phyloP scores from a whole-genome alignment of 2,797 vertebrate genomes.

The Nyctalus aviator region DNA sequence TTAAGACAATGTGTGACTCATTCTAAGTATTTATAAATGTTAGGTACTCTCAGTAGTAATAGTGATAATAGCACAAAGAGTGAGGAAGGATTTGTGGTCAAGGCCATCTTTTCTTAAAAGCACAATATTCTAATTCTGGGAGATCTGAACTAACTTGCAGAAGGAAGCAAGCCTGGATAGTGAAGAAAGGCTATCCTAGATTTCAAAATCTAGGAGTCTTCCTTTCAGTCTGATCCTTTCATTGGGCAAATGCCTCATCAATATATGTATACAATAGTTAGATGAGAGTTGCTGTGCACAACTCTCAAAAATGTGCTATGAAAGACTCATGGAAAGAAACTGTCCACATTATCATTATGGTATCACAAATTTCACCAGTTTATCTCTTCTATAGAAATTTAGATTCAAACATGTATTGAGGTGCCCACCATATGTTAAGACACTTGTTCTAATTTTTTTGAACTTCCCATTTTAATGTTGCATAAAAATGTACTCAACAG shows the following conservation, averaged over 20 bases:
- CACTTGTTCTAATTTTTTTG: neutral
- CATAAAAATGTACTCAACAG: neutral
- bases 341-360: neutral
- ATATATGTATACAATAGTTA: neutral
- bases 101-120: neutral
- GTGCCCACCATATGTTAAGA: neutral
- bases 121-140: neutral
- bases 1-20: neutral
- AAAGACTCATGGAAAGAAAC: neutral
- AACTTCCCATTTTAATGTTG: neutral
- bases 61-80: neutral
- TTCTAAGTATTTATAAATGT: neutral
- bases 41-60: neutral
- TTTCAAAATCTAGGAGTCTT: neutral
- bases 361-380: neutral
- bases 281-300: neutral
- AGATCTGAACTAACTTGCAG: neutral
- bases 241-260: neutral
- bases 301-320: neutral
- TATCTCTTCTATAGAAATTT: neutral
- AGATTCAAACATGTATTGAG: neutral
- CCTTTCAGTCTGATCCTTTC: neutral
- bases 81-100: neutral
- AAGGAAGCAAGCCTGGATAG: neutral
- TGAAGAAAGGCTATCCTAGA: neutral